phyloP scores from a whole-genome alignment of 1,140 invertebrate genomes.

The Lepidurus packardi region DNA sequence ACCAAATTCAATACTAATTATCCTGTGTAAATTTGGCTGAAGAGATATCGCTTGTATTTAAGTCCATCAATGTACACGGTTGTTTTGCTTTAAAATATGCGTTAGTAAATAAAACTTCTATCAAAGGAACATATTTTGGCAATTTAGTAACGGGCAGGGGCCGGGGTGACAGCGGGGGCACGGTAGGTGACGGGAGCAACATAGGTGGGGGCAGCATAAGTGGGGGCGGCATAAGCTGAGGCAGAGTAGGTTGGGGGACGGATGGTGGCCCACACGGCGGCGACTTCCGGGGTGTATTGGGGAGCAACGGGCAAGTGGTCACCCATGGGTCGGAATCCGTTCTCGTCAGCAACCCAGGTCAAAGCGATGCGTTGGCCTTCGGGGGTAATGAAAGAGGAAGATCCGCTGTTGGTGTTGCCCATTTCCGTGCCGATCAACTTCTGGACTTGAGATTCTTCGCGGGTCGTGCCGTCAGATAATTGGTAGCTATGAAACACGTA shows the following conservation, averaged over 20 bases:
- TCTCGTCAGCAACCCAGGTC: constrained; percentile 39
- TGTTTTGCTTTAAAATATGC: too few species aligned
- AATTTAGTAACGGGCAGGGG: neutral
- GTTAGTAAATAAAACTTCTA: too few species aligned
- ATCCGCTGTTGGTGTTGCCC: constrained; percentile 44
- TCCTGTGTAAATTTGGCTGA: too few species aligned
- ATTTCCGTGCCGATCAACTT: constrained; percentile 33
- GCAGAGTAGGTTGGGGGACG: neutral
- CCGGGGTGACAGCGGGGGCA: neutral
- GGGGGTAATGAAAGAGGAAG: constrained; percentile 35
- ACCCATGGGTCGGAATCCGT: constrained; percentile 40
- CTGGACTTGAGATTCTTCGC: constrained; percentile 26
- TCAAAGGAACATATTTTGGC: too few species aligned
- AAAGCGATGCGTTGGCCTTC: constrained; percentile 38
- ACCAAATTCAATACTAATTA: too few species aligned
- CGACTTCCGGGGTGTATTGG: constrained; percentile 31
- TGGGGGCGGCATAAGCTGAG: too few species aligned
- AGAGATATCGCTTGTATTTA: too few species aligned
- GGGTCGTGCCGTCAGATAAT: constrained; percentile 25
- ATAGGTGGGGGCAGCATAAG: too few species aligned
- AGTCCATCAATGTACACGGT: too few species aligned
- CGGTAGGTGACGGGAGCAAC: too few species aligned
- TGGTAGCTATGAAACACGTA: neutral
- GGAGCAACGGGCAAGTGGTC: constrained; percentile 39
- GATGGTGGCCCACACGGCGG: neutral